A percentile compares a stretch with the other conserved stretches of the same genome.
phyloP scores from a whole-genome alignment of 2,113 vertebrate species.

The Misgurnus anguillicaudatus region DNA sequence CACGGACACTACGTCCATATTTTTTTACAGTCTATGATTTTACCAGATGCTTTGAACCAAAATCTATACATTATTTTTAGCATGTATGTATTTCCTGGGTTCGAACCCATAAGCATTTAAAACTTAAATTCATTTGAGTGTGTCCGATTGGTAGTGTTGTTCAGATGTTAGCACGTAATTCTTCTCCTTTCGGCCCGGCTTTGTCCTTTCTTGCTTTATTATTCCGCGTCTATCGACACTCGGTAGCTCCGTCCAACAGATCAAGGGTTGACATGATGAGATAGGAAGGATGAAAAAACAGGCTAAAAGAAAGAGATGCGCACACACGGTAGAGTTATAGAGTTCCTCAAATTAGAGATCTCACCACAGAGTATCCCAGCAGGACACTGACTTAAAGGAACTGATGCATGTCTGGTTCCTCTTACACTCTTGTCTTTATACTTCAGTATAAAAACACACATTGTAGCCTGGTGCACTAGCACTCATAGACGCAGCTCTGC shows the following conservation, averaged over 20 bases:
- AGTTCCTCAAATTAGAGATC: constrained; percentile 64
- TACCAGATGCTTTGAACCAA: no score
- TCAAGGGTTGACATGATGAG: constrained; percentile 68
- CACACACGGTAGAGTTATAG: constrained; percentile 28
- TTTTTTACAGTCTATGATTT: no score
- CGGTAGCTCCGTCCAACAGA: constrained; percentile 60
- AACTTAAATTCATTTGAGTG: no score
- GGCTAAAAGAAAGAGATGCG: constrained; percentile 36
- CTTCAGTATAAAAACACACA: constrained; percentile 29
- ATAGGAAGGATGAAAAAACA: constrained; percentile 62
- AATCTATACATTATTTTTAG: no score
- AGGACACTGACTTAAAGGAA: constrained; percentile 60
- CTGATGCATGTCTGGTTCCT: constrained; percentile 46
- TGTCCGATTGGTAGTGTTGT: constrained; percentile 45
- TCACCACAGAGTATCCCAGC: constrained; percentile 58
- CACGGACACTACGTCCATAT: no score
- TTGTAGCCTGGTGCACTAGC: constrained; percentile 17
- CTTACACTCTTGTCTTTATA: constrained; percentile 38
- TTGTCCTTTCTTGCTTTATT: constrained; percentile 64
- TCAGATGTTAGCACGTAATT: constrained; percentile 68
- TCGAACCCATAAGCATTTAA: no score
- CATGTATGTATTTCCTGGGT: no score
- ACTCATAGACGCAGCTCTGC: constrained; percentile 25
- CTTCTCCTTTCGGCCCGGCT: constrained; percentile 57
- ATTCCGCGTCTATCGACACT: constrained; percentile 55